A percentile compares a stretch with the other conserved stretches of the same genome.
These are phyloP conservation scores for Dorcus hopei DNA, from an alignment of 2,888 invertebrate genomes.

Conservation along the genomic window DNA sequence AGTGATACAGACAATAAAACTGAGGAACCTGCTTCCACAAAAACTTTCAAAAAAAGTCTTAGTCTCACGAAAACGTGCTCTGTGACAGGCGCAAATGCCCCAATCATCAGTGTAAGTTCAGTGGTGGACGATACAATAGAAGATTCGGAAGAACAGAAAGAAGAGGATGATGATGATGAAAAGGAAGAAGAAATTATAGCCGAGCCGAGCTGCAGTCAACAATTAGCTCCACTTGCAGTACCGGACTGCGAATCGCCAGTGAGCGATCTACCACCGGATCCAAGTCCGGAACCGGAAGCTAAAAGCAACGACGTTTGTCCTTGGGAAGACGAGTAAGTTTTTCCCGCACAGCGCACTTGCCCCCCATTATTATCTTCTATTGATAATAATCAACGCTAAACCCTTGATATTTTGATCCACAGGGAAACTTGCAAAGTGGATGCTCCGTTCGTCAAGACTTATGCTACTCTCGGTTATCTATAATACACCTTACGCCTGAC, in stretches of 20 bases:
- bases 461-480: slow-evolving; percentile 89
- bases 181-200: slow-evolving; percentile 16
- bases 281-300: slow-evolving; percentile 41
- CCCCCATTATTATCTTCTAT: neutral
- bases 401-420: slow-evolving; percentile 51
- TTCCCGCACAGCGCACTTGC: slow-evolving; percentile 46
- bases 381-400: slow-evolving; percentile 10
- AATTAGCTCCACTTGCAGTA: slow-evolving; percentile 66
- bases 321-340: slow-evolving; percentile 96
- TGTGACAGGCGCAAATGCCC: slow-evolving; percentile 47
- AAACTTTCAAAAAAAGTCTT: slow-evolving; percentile 45
- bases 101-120: slow-evolving; percentile 72
- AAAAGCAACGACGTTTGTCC: slow-evolving; percentile 85
- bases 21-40: slow-evolving; percentile 25
- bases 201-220: slow-evolving; percentile 35
- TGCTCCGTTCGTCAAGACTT: slow-evolving; percentile 90
- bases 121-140: slow-evolving; percentile 59
- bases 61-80: slow-evolving; percentile 48
- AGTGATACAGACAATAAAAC: slow-evolving; percentile 44
- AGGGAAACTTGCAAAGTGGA: slow-evolving; percentile 85
- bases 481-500: slow-evolving; percentile 46
- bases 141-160: slow-evolving; percentile 26
- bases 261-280: slow-evolving; percentile 56
- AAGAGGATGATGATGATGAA: slow-evolving; percentile 17
- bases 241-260: slow-evolving; percentile 68